Evolutionary conservation across 2,888 invertebrate species (phyloP).

Genomic region (Automeris io): DNA sequence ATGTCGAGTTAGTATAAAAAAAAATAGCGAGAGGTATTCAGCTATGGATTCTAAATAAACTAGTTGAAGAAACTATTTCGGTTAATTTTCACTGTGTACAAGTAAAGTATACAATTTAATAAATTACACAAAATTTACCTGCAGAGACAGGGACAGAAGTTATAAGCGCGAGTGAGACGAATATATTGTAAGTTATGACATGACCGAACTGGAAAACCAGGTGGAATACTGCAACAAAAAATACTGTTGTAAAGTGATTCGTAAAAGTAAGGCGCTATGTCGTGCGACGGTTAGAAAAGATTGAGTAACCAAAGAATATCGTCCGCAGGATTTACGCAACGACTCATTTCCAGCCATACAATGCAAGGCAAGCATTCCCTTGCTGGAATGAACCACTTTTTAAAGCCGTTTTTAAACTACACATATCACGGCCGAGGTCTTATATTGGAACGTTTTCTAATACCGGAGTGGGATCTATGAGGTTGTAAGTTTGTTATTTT

Average conservation of each 20-base stretch:
- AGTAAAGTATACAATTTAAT: too few species aligned
- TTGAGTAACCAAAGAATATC: too few species aligned
- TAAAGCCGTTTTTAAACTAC: slow-evolving; percentile 85
- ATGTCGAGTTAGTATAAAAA: too few species aligned
- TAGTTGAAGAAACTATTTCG: too few species aligned
- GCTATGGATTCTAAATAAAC: too few species aligned
- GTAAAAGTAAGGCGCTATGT: neutral
- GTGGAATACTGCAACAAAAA: slow-evolving; percentile 85
- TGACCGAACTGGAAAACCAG: slow-evolving; percentile 96
- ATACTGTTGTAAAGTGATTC: neutral
- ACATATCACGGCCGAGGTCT: slow-evolving; percentile 73
- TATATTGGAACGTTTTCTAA: slow-evolving; percentile 77
- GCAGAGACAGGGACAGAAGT: slow-evolving; percentile 96
- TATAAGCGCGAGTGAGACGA: slow-evolving; percentile 95
- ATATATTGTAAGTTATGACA: slow-evolving; percentile 94
- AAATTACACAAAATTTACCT: slow-evolving; percentile 77
- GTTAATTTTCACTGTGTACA: too few species aligned
- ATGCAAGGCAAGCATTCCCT: slow-evolving; percentile 89
- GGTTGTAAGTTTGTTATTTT: slow-evolving; percentile 41
- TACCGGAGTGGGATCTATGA: slow-evolving; percentile 61
- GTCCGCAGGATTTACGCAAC: slow-evolving; percentile 66
- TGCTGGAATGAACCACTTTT: slow-evolving; percentile 92
- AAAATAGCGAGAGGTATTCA: too few species aligned
- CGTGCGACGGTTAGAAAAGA: too few species aligned
- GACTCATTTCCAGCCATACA: slow-evolving; percentile 88